Base-by-base conservation (phyloP, 2,888 invertebrate genomes). In the Drosophila testacea region DNA sequence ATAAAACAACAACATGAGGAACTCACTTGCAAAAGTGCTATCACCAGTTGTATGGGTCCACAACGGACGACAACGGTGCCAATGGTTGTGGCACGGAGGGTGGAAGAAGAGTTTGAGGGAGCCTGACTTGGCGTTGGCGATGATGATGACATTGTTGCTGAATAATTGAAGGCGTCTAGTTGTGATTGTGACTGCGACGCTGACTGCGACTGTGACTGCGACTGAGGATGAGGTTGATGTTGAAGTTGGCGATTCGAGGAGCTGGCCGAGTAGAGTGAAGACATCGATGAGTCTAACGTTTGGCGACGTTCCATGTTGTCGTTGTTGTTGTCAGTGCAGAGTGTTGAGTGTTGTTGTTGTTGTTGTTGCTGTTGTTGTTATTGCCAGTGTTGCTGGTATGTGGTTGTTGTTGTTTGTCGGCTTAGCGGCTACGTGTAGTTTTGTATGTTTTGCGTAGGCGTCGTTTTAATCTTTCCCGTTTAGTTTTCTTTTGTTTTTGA, bases 31-130 rank as follows among this genome's bases (percentile, higher is more conserved):
- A 98, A 94, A 76, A 98, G 94, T 73, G 97, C 97, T 89, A 98
- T 96, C 90, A 98, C 96, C 90, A 98, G 95, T 92, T 96, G 95
- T 48, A 97, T 96, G 84, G 95, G 95, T 77, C 97, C 97, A 91
- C 97, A 96, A 92, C 97, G 96, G 72, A 98, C 96, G 51, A 97
- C 97, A 81, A 98, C 97, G 65, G 98, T 97, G 92, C 97, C 97
- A 89, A 98, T 96, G 82, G 97, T 97, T 68, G 97, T 97, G 61
- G 96, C 95, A 81, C 94, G 94, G 44, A 90, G 80, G 70, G 90
- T 65, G 50, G 79, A 52, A 52, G 79, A 30, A 46, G 34, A 22
- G 50, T 57, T 55, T 30, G 79, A 68, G 22, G 22, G 22, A 36
- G 83, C 83, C 69, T 80, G 83, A 62, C 88, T 88, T 44, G 91